These are phyloP conservation scores for Nebria salina DNA, from an alignment of 2,888 invertebrate species.

Conservation along the genomic window DNA sequence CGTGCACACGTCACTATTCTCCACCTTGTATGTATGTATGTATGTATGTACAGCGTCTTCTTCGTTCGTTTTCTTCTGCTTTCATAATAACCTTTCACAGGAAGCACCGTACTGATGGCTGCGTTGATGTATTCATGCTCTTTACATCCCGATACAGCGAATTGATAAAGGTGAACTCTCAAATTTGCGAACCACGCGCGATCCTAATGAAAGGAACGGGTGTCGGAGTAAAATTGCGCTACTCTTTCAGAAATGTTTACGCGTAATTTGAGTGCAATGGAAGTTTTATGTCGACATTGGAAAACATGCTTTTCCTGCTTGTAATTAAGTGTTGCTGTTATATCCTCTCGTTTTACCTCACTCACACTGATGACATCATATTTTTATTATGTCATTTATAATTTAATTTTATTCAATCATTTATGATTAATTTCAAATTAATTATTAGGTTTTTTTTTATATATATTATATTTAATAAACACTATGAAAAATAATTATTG, in stretches of 20 bases:
- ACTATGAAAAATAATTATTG: too few species aligned
- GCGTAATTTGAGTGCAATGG: background rate
- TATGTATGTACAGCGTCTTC: background rate
- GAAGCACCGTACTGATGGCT: background rate
- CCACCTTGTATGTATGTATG: background rate
- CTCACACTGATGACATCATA: background rate
- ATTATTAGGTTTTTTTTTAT: too few species aligned
- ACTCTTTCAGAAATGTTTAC: background rate
- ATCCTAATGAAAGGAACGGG: background rate
- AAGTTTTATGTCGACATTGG: background rate
- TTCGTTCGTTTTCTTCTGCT: constrained; percentile 9
- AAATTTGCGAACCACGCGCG: constrained; percentile 13
- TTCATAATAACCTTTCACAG: constrained; percentile 12
- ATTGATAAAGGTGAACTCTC: constrained; percentile 32
- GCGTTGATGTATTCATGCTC: constrained; percentile 37
- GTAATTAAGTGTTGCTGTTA: background rate
- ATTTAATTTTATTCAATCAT: background rate
- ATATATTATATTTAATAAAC: too few species aligned
- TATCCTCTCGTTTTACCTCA: background rate
- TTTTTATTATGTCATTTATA: background rate
- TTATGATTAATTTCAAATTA: too few species aligned
- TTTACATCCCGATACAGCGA: constrained; percentile 31
- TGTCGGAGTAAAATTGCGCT: background rate
- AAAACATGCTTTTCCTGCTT: constrained; percentile 1
- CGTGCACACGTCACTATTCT: background rate